phyloP scores from a whole-genome alignment of 2,888 invertebrate species.

The Clistopyga incitator region DNA sequence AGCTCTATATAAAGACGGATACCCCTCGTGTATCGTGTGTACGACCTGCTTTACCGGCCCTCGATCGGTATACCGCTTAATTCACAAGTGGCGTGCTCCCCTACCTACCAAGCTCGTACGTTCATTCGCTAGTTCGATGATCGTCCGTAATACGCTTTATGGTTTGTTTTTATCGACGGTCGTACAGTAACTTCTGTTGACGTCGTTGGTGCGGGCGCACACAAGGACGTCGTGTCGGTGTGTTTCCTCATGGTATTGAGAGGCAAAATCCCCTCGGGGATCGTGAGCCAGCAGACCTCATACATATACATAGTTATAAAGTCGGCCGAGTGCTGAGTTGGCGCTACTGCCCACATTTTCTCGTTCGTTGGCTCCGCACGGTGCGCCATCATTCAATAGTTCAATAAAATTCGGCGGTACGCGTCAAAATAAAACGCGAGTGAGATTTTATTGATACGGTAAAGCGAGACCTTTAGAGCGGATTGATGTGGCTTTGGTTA shows the following conservation, averaged over 20 bases:
- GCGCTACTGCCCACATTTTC: slow-evolving; percentile 71
- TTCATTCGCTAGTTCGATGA: slow-evolving; percentile 80
- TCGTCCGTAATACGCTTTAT: slow-evolving; percentile 83
- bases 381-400: slow-evolving; percentile 73
- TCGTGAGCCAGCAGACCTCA: slow-evolving; percentile 28
- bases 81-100: slow-evolving; percentile 71
- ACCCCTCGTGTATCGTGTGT: slow-evolving; percentile 60
- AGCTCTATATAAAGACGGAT: slow-evolving; percentile 73
- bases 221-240: slow-evolving; percentile 29
- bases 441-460: slow-evolving; percentile 74
- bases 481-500: slow-evolving; percentile 73
- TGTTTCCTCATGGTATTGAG: slow-evolving; percentile 17
- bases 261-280: slow-evolving; percentile 16
- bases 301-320: slow-evolving; percentile 26
- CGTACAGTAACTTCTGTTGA: slow-evolving; percentile 64
- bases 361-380: slow-evolving; percentile 66
- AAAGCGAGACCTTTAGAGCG: slow-evolving; percentile 67
- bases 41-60: slow-evolving; percentile 81
- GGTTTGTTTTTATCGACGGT: slow-evolving; percentile 83
- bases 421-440: slow-evolving; percentile 74
- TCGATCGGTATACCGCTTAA: slow-evolving; percentile 76
- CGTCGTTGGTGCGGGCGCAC: slow-evolving; percentile 45
- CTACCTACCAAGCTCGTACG: slow-evolving; percentile 79
- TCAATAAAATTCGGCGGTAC: slow-evolving; percentile 72
- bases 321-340: slow-evolving; percentile 64